Conservation (phyloP, 2,113 vertebrate species). For the Neoarius graeffei region DNA sequence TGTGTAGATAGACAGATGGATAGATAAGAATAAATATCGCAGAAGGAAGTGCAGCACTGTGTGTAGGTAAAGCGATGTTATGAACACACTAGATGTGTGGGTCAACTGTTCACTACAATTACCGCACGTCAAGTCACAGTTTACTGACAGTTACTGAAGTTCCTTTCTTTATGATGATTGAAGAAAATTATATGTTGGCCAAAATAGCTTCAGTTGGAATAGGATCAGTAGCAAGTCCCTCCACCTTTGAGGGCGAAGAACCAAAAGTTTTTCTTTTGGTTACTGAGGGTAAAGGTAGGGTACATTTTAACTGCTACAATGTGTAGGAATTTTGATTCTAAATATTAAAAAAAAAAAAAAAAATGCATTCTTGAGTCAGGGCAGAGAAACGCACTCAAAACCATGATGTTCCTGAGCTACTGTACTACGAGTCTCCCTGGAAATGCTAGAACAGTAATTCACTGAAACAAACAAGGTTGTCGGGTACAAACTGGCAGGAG, state of each 20-base stretch:
- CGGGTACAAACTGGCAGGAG: too few relatives aligned
- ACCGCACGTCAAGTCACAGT: neutral
- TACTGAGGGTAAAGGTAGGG: neutral
- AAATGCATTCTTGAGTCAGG: neutral
- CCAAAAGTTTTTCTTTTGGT: neutral
- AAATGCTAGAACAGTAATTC: neutral
- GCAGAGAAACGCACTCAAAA: neutral
- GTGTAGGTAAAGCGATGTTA: neutral
- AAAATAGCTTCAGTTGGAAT: neutral
- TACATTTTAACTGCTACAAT: neutral
- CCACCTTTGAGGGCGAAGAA: neutral
- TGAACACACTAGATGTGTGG: neutral
- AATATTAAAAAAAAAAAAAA: neutral
- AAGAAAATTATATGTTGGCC: neutral
- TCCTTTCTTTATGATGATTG: neutral
- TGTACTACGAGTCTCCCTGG: neutral
- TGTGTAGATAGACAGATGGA: neutral
- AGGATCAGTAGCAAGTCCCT: neutral
- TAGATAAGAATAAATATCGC: neutral
- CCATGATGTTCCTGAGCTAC: neutral
- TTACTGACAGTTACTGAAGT: neutral
- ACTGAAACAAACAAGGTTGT: too few relatives aligned
- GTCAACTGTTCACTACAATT: neutral
- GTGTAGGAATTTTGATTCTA: neutral
- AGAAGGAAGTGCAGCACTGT: neutral